Conservation (phyloP, 2,888 invertebrate species). For the Leptura quadrifasciata region DNA sequence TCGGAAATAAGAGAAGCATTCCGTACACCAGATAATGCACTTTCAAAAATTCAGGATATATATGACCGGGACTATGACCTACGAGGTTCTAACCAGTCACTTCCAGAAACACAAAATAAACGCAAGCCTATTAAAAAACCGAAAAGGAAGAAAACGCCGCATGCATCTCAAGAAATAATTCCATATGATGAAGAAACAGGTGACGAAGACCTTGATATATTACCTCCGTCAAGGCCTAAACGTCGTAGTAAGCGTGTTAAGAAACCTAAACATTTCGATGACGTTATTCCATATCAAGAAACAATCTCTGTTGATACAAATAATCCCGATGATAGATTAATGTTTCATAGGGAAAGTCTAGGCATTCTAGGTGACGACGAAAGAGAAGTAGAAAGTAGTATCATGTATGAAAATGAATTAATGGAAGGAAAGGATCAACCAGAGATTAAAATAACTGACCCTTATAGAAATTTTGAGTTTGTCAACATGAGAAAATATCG, state of each 20-base stretch:
- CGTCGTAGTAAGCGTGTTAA: constrained; percentile 74
- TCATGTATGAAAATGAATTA: constrained; percentile 71
- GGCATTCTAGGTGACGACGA: constrained; percentile 70
- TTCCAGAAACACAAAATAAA: constrained; percentile 74
- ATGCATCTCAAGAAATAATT: constrained; percentile 70
- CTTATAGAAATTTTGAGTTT: constrained; percentile 63
- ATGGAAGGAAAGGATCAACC: constrained; percentile 77
- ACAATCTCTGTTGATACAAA: constrained; percentile 62
- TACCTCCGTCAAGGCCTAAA: constrained; percentile 76
- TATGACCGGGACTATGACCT: constrained; percentile 70
- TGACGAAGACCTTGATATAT: constrained; percentile 60
- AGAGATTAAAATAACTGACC: constrained; percentile 71
- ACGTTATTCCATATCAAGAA: constrained; percentile 72
- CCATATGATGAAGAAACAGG: constrained; percentile 66
- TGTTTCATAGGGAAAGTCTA: constrained; percentile 58
- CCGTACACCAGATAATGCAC: constrained; percentile 79
- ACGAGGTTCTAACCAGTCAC: constrained; percentile 65
- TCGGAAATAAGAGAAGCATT: constrained; percentile 89
- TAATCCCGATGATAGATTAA: constrained; percentile 39
- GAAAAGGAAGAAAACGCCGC: constrained; percentile 72
- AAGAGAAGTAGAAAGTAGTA: constrained; percentile 54
- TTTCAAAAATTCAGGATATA: constrained; percentile 77
- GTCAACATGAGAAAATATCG: constrained; percentile 37
- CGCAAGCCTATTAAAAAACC: constrained; percentile 74
- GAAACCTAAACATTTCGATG: constrained; percentile 53